These are phyloP conservation scores for Magallana angulata DNA, from an alignment of 1,140 invertebrate species.

Conservation along the genomic window DNA sequence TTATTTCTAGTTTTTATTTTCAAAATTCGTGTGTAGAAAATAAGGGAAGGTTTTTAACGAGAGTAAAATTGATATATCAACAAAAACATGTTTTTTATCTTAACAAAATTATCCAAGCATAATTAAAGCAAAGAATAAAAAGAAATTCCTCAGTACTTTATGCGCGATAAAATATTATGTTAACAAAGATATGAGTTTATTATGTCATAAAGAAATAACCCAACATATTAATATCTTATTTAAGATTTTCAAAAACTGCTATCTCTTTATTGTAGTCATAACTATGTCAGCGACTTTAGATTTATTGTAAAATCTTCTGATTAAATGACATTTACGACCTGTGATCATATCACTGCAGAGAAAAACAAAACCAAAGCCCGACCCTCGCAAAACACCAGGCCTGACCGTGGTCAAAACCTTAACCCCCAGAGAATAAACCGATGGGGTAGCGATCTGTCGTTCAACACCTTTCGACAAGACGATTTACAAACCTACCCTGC, in stretches of 20 bases:
- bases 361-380: background rate
- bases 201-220: background rate
- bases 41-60: too few relatives aligned
- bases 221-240: background rate
- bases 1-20: too few relatives aligned
- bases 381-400: background rate
- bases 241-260: background rate
- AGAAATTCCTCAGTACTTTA: too few relatives aligned
- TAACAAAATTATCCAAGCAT: too few relatives aligned
- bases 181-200: too few relatives aligned
- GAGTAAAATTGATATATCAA: too few relatives aligned
- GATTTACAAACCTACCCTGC: background rate
- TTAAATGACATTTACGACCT: conserved; percentile 13
- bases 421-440: background rate
- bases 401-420: background rate
- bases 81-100: too few relatives aligned
- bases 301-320: background rate
- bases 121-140: too few relatives aligned
- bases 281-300: conserved; percentile 14
- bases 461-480: background rate
- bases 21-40: too few relatives aligned
- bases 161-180: too few relatives aligned
- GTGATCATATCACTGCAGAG: conserved; percentile 3
- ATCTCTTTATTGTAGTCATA: background rate
- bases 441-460: background rate